These are phyloP conservation scores for Hypsopygia costalis DNA, from an alignment of 2,888 invertebrate genomes.

Conservation along the genomic window DNA sequence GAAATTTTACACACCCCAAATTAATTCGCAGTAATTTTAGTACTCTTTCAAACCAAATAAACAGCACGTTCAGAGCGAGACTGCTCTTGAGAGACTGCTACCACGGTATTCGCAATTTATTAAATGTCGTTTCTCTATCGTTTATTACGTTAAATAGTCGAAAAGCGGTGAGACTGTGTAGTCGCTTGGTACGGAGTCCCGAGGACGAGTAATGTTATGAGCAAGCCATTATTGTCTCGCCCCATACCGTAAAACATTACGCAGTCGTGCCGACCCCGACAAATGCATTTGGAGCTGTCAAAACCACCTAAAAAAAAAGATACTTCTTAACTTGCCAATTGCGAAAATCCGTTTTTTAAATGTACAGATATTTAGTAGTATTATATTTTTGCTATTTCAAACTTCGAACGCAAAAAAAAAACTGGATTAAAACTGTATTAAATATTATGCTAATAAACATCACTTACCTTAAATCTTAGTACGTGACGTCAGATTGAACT, in stretches of 20 bases:
- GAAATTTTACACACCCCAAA: conserved; percentile 42
- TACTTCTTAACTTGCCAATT: conserved; percentile 13
- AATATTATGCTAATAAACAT: conserved; percentile 5
- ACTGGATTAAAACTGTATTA: background rate
- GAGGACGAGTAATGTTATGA: conserved; percentile 80
- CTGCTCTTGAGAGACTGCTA: conserved; percentile 53
- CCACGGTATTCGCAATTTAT: conserved; percentile 29
- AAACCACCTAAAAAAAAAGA: conserved; percentile 33
- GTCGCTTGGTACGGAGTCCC: conserved; percentile 59
- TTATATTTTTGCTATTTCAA: background rate
- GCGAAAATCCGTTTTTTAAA: background rate
- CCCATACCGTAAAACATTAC: conserved; percentile 81
- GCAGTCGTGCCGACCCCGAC: conserved; percentile 64
- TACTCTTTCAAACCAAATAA: conserved; percentile 52
- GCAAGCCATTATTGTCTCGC: conserved; percentile 80
- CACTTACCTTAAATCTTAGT: conserved; percentile 8
- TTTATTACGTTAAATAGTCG: conserved; percentile 29
- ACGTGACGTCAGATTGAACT: conserved; percentile 27
- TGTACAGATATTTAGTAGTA: too few species aligned
- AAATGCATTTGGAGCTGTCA: conserved; percentile 61
- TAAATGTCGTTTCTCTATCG: conserved; percentile 21
- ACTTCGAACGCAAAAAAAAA: too few species aligned
- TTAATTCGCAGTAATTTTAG: conserved; percentile 51
- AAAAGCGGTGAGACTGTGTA: conserved; percentile 44
- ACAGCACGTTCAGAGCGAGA: conserved; percentile 46